Conservation (phyloP, 1,140 invertebrate species). For the Paraescarpia echinospica region DNA sequence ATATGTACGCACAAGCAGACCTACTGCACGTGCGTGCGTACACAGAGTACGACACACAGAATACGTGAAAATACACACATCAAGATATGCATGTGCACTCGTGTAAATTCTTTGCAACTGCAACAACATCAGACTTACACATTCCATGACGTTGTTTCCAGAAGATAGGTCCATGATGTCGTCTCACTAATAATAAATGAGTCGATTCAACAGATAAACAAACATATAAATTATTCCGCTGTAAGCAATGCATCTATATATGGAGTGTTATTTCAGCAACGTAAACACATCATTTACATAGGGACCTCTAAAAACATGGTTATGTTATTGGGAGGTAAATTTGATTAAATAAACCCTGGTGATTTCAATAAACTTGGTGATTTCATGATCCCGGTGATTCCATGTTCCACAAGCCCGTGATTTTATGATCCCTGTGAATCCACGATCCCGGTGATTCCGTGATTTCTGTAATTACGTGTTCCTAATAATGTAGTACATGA, state of each 20-base stretch:
- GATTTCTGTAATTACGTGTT: too few species aligned
- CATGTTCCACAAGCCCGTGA: too few species aligned
- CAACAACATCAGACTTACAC: neutral
- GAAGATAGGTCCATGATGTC: neutral
- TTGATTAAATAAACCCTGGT: neutral
- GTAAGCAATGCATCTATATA: neutral
- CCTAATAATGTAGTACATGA: too few species aligned
- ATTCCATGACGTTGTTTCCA: neutral
- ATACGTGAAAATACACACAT: too few species aligned
- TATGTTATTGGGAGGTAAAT: neutral
- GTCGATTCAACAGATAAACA: neutral
- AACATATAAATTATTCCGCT: neutral
- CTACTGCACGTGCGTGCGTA: too few species aligned
- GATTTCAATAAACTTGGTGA: too few species aligned
- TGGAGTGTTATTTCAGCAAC: neutral
- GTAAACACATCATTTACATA: neutral
- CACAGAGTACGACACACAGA: too few species aligned
- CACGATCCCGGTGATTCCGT: too few species aligned
- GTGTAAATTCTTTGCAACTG: neutral
- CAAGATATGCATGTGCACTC: neutral
- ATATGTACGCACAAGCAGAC: too few species aligned
- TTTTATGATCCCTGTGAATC: too few species aligned
- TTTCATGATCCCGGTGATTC: too few species aligned
- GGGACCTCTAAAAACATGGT: neutral
- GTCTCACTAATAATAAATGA: neutral